Percentiles rank a stretch among this genome's conserved stretches.
phyloP scores from a whole-genome alignment of 2,113 vertebrate genomes.

The Aspidoscelis tigris region DNA sequence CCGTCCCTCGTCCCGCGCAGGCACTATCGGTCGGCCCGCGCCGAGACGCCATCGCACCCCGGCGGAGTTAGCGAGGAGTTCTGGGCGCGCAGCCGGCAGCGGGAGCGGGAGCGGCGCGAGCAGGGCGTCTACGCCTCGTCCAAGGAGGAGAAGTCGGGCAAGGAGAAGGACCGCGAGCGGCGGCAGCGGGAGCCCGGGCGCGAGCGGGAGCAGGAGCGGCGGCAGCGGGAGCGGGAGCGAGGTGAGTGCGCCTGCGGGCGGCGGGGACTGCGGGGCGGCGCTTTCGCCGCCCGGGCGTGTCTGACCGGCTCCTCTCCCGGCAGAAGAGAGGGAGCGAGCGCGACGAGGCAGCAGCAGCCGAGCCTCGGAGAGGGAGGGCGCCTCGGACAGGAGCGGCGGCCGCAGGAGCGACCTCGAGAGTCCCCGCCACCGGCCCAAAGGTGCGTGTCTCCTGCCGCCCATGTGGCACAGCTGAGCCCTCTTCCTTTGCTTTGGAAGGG shows the following conservation, averaged over 20 bases:
- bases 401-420: slow-evolving; percentile 86
- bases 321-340: slow-evolving; percentile 87
- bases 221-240: slow-evolving; percentile 78
- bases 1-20: slow-evolving; percentile 61
- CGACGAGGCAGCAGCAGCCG: slow-evolving; percentile 77
- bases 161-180: slow-evolving; percentile 83
- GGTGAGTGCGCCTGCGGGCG: slow-evolving; percentile 64
- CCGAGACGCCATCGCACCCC: slow-evolving; percentile 93
- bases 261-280: too few relatives aligned
- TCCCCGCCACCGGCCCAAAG: slow-evolving; percentile 89
- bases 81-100: slow-evolving; percentile 87
- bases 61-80: slow-evolving; percentile 98
- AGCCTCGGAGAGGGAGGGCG: slow-evolving; percentile 78
- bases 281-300: background rate
- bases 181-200: slow-evolving; percentile 72
- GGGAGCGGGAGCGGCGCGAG: slow-evolving; percentile 90
- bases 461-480: too few relatives aligned
- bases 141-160: slow-evolving; percentile 86
- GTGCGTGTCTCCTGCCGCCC: slow-evolving; percentile 58
- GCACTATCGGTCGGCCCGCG: slow-evolving; percentile 91
- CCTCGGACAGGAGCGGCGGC: slow-evolving; percentile 84
- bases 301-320: background rate
- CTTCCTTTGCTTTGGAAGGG: background rate
- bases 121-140: slow-evolving; percentile 95
- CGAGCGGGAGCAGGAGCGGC: slow-evolving; percentile 77